These are phyloP conservation scores for Tapirus terrestris DNA, from an alignment of 2,113 vertebrate species.

Conservation along the genomic window DNA sequence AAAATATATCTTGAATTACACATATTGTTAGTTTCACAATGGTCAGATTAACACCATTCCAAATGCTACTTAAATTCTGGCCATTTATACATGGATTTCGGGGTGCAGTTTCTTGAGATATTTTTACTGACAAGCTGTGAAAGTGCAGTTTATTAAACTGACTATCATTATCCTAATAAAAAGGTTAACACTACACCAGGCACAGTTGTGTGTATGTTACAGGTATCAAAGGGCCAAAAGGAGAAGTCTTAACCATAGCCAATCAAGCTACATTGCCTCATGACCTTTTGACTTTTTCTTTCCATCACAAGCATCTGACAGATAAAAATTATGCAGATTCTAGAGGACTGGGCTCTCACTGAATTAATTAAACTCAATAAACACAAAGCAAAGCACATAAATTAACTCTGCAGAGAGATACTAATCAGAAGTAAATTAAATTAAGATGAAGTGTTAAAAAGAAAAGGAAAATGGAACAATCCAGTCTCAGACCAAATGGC, in stretches of 20 bases:
- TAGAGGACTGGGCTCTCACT: conserved; percentile 32
- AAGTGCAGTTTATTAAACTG: not conserved
- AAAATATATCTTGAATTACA: not conserved
- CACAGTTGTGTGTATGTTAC: not conserved
- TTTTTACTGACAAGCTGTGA: conserved; percentile 10
- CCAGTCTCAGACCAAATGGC: not conserved
- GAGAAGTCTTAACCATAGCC: not conserved
- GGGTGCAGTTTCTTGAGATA: not conserved
- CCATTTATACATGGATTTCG: not conserved
- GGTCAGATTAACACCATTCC: not conserved
- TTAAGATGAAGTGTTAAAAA: conserved; percentile 49
- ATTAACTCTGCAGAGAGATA: conserved; percentile 2
- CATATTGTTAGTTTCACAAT: not conserved
- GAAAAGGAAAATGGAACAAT: conserved; percentile 49
- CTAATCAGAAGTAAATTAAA: conserved; percentile 5
- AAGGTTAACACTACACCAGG: not conserved
- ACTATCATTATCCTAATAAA: not conserved
- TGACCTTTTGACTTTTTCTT: not conserved
- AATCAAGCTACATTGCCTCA: not conserved
- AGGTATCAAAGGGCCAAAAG: not conserved
- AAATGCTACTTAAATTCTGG: conserved; percentile 26
- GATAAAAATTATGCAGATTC: conserved; percentile 30
- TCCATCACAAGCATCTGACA: not conserved
- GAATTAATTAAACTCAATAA: conserved; percentile 39
- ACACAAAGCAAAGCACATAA: not conserved